phyloP scores from a whole-genome alignment of 2,113 vertebrate genomes.

The Tetrax tetrax region DNA sequence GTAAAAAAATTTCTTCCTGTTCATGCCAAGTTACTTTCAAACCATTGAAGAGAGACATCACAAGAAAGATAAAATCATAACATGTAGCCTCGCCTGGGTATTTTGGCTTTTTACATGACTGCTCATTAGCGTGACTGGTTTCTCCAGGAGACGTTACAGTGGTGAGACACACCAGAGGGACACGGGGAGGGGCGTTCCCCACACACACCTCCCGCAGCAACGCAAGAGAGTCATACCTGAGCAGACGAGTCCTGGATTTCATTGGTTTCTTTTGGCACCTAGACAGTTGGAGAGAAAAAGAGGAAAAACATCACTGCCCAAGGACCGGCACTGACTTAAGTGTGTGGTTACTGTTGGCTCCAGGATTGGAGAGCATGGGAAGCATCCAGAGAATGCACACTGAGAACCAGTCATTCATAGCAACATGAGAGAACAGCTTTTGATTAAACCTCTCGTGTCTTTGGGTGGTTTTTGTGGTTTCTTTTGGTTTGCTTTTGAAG shows the following conservation, averaged over 20 bases:
- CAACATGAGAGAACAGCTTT: background rate
- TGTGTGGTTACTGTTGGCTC: fast-evolving
- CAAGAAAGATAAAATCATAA: background rate
- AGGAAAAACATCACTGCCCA: background rate
- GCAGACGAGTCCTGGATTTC: background rate
- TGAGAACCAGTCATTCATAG: background rate
- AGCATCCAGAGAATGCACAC: background rate
- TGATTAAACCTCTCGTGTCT: background rate
- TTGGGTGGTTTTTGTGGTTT: background rate
- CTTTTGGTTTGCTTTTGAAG: background rate
- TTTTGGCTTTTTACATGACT: background rate
- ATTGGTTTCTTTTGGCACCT: constrained; percentile 46
- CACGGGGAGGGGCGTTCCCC: fast-evolving
- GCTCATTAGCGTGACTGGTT: fast-evolving
- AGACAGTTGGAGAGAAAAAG: background rate
- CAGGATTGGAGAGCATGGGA: fast-evolving
- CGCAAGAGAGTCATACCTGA: background rate
- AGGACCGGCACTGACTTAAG: background rate
- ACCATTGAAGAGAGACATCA: background rate
- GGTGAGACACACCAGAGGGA: background rate
- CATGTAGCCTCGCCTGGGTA: background rate
- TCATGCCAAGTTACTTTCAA: background rate
- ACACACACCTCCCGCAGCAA: background rate
- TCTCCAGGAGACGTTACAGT: background rate
- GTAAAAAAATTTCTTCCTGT: no score